Conservation (phyloP, 2,888 invertebrate species). For the Agrochola macilenta region DNA sequence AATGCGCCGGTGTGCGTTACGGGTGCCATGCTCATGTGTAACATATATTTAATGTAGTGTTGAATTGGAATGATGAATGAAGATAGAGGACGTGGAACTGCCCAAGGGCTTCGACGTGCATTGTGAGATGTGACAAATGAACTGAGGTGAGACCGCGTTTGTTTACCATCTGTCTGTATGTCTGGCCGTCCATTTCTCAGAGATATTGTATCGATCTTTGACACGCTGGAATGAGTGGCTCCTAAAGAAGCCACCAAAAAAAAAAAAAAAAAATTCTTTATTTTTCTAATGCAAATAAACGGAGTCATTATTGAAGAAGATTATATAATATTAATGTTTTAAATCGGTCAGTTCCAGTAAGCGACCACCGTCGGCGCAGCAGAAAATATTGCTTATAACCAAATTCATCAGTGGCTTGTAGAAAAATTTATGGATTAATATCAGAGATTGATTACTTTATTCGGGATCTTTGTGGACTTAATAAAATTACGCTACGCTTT, state of each 20-base stretch:
- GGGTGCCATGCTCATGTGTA: neutral
- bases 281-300: neutral
- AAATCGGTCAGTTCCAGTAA: neutral
- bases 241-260: no score
- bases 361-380: neutral
- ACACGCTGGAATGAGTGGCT: neutral
- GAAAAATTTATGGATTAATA: constrained; percentile 14
- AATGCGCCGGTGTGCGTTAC: neutral
- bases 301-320: neutral
- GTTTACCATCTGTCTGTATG: neutral
- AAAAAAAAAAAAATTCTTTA: no score
- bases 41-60: no score
- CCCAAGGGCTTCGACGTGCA: neutral
- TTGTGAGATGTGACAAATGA: constrained; percentile 8
- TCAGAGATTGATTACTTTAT: constrained; percentile 10
- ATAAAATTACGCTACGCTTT: constrained; percentile 7
- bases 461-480: neutral
- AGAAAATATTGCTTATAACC: neutral
- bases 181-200: neutral
- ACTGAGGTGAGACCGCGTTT: neutral
- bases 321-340: neutral
- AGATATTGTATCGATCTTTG: neutral
- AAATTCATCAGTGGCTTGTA: neutral
- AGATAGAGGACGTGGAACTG: neutral
- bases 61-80: constrained; percentile 20